These are phyloP conservation scores for Spilogale gracilis DNA, from an alignment of 2,113 vertebrate species.

Conservation along the genomic window DNA sequence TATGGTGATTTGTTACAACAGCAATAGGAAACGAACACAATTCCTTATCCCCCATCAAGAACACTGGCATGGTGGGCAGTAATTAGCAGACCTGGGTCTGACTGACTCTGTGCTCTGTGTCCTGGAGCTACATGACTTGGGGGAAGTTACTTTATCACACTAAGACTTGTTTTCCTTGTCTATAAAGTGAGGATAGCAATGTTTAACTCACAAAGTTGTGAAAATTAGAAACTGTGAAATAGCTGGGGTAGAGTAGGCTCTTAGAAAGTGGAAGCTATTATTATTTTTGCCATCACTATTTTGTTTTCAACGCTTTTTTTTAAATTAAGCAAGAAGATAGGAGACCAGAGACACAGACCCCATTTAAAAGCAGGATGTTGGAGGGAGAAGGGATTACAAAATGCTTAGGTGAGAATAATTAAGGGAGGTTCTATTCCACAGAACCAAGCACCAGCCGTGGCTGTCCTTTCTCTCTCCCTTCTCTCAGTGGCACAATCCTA, in stretches of 20 bases:
- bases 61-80: background rate
- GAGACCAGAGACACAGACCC: background rate
- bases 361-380: background rate
- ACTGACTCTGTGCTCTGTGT: background rate
- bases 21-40: background rate
- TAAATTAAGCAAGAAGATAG: background rate
- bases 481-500: background rate
- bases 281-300: background rate
- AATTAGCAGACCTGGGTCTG: background rate
- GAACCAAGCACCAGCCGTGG: background rate
- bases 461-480: background rate
- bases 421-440: background rate
- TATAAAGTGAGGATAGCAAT: background rate
- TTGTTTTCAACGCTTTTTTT: background rate
- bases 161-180: background rate
- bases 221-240: background rate
- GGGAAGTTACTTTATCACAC: background rate
- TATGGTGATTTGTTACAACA: background rate
- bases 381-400: background rate
- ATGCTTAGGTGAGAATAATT: background rate
- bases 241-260: background rate
- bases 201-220: background rate
- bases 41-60: background rate
- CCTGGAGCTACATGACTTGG: background rate
- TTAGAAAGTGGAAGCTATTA: background rate